Evolutionary conservation across 2,888 invertebrate species (phyloP).

Genomic region (Catotricha subobsoleta): DNA sequence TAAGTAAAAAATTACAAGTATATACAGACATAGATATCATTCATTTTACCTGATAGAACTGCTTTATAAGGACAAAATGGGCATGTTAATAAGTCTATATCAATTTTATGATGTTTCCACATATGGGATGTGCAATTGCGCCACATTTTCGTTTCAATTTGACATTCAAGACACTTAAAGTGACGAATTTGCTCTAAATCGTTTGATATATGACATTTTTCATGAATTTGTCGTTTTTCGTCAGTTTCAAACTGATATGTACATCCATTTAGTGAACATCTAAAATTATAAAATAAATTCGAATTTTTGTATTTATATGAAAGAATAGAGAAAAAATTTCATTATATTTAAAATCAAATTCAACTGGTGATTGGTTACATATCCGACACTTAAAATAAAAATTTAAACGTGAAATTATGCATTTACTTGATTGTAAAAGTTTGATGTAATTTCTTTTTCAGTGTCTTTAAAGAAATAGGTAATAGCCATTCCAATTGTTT

Average conservation of each 20-base stretch:
- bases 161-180: slow-evolving; percentile 37
- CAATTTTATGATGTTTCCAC: slow-evolving; percentile 46
- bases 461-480: slow-evolving; percentile 11
- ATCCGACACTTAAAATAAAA: too few species aligned
- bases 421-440: slow-evolving; percentile 9
- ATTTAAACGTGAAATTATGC: slow-evolving; percentile 9
- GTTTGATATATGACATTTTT: slow-evolving; percentile 31
- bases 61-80: slow-evolving; percentile 39
- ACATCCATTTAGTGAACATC: slow-evolving; percentile 37
- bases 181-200: slow-evolving; percentile 16
- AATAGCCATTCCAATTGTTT: not conserved
- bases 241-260: slow-evolving; percentile 33
- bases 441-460: slow-evolving; percentile 10
- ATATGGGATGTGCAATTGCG: slow-evolving; percentile 45
- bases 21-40: not conserved
- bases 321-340: too few species aligned
- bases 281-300: slow-evolving; percentile 15
- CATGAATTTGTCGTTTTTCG: slow-evolving; percentile 31
- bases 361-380: too few species aligned
- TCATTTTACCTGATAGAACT: slow-evolving; percentile 28
- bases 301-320: slow-evolving; percentile 15
- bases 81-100: slow-evolving; percentile 39
- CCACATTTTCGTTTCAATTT: slow-evolving; percentile 40
- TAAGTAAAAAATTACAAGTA: not conserved
- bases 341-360: too few species aligned